phyloP scores from a whole-genome alignment of 2,113 vertebrate genomes.

The Aldabrachelys gigantea region DNA sequence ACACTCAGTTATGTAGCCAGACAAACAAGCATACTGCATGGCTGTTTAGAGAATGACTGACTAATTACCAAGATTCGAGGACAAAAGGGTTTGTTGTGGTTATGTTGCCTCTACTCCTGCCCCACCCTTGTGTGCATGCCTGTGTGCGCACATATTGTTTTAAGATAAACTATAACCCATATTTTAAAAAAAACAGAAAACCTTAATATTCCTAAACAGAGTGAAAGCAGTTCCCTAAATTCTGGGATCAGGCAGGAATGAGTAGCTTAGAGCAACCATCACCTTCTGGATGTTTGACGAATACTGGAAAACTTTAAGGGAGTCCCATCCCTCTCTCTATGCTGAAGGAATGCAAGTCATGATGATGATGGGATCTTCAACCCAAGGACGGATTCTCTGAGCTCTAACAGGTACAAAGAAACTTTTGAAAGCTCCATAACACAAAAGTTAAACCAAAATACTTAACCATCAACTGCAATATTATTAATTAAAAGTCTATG shows the following conservation, averaged over 20 bases:
- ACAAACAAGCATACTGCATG: not conserved
- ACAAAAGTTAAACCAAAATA: not conserved
- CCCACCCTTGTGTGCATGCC: not conserved
- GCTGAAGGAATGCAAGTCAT: not conserved
- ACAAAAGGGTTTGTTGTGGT: constrained; percentile 29
- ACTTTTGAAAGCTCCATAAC: not conserved
- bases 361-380: not conserved
- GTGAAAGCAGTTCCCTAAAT: not conserved
- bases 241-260: rapidly evolving
- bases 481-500: not conserved
- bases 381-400: not conserved
- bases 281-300: not conserved
- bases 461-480: not conserved
- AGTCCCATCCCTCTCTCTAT: not conserved
- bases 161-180: not conserved
- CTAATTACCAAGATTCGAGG: not conserved
- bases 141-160: not conserved
- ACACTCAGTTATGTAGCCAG: not conserved
- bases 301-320: not conserved
- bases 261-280: not conserved
- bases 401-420: constrained; percentile 21
- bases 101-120: not conserved
- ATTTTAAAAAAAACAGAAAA: not conserved
- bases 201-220: not conserved
- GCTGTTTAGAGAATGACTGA: not conserved